Conservation (phyloP, 2,888 invertebrate species). For the Drosophila ezoana region DNA sequence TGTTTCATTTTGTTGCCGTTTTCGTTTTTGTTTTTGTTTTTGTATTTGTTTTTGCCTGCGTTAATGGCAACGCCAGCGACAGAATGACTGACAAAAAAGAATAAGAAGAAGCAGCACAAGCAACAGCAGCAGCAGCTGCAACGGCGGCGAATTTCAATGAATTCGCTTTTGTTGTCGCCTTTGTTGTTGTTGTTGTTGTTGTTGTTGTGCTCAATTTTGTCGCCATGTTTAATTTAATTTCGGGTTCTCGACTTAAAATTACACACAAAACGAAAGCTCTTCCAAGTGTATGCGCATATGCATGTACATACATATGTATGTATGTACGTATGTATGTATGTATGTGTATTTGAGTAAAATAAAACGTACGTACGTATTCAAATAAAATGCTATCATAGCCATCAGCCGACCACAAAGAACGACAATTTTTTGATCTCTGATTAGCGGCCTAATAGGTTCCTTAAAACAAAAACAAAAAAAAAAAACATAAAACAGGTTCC, state of each 20-base stretch:
- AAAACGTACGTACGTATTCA: not conserved
- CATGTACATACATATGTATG: not conserved
- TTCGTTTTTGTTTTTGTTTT: not conserved
- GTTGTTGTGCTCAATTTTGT: not conserved
- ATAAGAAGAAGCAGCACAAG: slow-evolving; percentile 6
- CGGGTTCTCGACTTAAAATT: slow-evolving; percentile 34
- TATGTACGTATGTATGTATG: no score
- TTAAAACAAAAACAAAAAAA: slow-evolving; percentile 1
- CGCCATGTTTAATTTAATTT: slow-evolving; percentile 17
- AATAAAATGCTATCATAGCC: slow-evolving; percentile 10
- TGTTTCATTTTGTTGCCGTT: not conserved
- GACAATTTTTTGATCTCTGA: slow-evolving; percentile 8
- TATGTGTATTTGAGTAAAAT: no score
- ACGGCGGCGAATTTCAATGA: slow-evolving; percentile 24
- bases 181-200: not conserved
- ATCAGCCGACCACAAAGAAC: slow-evolving; percentile 3
- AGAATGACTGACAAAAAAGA: slow-evolving; percentile 18
- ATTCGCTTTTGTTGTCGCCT: slow-evolving; percentile 14
- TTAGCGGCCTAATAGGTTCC: not conserved
- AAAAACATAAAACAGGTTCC: slow-evolving; percentile 7
- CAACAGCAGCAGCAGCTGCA: slow-evolving; percentile 13
- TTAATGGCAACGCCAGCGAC: slow-evolving; percentile 45
- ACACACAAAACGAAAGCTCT: slow-evolving; percentile 7
- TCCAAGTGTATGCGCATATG: no score
- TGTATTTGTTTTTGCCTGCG: slow-evolving; percentile 40